A percentile compares a stretch with the other conserved stretches of the same genome.
Evolutionary conservation across 2,797 vertebrate species (phyloP).

Genomic region (Xenopus petersii): DNA sequence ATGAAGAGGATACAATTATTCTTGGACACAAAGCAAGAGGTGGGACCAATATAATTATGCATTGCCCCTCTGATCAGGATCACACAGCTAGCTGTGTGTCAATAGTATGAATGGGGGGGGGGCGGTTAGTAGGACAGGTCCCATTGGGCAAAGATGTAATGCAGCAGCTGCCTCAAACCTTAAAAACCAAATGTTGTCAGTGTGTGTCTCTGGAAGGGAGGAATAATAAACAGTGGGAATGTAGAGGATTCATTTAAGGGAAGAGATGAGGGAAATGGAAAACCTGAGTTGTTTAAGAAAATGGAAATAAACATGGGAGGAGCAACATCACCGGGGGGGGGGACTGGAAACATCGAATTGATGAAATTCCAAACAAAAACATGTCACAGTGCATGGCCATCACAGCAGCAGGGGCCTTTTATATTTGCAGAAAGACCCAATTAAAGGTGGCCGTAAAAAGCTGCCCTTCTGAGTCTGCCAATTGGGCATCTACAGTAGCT

Average conservation of each 20-base stretch:
- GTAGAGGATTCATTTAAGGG: neutral
- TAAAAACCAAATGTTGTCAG: neutral
- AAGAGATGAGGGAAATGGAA: neutral
- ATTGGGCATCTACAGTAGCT: too few relatives aligned
- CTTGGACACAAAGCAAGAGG: neutral
- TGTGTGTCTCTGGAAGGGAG: neutral
- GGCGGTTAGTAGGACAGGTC: constrained; percentile 19
- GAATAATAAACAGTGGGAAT: neutral
- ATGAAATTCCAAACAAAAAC: too few relatives aligned
- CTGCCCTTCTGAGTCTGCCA: too few relatives aligned
- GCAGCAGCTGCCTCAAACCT: constrained; percentile 9
- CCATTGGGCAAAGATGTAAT: constrained; percentile 11
- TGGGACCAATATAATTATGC: constrained; percentile 37
- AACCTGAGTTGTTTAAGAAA: too few relatives aligned
- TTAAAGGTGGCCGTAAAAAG: too few relatives aligned
- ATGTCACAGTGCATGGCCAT: too few relatives aligned
- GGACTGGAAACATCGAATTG: too few relatives aligned
- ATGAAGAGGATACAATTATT: too few relatives aligned
- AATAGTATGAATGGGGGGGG: neutral
- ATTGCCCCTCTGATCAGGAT: neutral
- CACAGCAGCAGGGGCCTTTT: too few relatives aligned
- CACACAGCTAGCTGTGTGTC: neutral
- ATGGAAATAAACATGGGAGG: too few relatives aligned
- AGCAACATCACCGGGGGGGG: too few relatives aligned
- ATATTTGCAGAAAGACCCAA: too few relatives aligned